phyloP scores from a whole-genome alignment of 2,888 invertebrate species.

The Chrysotoxum bicinctum region DNA sequence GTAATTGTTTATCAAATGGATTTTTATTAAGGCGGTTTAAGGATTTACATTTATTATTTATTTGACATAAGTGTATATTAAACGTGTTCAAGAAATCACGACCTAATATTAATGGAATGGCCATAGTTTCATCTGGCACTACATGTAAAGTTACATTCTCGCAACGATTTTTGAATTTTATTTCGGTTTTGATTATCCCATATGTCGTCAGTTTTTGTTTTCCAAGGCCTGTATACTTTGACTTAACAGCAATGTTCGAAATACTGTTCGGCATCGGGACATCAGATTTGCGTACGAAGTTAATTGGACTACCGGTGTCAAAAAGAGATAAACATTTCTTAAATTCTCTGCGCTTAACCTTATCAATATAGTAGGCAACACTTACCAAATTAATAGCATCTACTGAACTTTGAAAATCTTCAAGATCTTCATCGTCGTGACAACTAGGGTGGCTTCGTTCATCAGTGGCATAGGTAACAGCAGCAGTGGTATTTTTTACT shows the following conservation, averaged over 20 bases:
- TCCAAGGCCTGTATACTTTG: slow-evolving; percentile 1
- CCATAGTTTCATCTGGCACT: neutral
- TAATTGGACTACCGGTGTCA: slow-evolving; percentile 35
- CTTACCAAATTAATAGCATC: slow-evolving; percentile 18
- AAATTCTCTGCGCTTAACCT: slow-evolving; percentile 21
- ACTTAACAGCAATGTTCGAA: neutral
- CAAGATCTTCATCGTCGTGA: neutral
- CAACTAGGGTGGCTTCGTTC: neutral
- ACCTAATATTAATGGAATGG: slow-evolving; percentile 18
- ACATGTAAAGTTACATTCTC: no score
- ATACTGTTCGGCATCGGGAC: neutral
- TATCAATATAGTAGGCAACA: slow-evolving; percentile 7
- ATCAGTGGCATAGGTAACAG: neutral
- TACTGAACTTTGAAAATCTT: neutral
- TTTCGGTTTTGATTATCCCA: slow-evolving; percentile 5
- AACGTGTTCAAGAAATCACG: slow-evolving; percentile 15
- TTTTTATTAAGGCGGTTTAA: neutral
- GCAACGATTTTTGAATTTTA: slow-evolving; percentile 6
- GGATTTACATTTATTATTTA: neutral
- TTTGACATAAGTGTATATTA: neutral
- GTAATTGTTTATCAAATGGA: neutral
- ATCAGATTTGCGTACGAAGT: slow-evolving; percentile 17
- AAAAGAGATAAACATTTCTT: slow-evolving; percentile 29
- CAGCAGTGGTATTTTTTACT: neutral
- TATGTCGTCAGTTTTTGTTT: slow-evolving; percentile 11